These are phyloP conservation scores for Zosterops japonicus DNA, from an alignment of 2,113 vertebrate species.

Conservation along the genomic window DNA sequence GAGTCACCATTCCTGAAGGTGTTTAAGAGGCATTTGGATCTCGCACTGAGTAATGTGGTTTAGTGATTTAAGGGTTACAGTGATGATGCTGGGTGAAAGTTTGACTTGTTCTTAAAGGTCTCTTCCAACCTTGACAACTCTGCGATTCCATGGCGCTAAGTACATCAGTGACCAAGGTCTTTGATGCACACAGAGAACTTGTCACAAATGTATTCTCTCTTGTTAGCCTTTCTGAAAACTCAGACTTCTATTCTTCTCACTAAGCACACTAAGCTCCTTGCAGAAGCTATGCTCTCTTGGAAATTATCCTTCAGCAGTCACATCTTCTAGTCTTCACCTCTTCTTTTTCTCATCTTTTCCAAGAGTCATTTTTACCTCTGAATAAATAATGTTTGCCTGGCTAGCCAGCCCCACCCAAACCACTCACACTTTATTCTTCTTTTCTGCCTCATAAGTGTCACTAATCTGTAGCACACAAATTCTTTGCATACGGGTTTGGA, in stretches of 20 bases:
- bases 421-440: not conserved
- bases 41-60: not conserved
- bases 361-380: not conserved
- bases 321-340: not conserved
- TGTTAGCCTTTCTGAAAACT: not conserved
- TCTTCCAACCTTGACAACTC: not conserved
- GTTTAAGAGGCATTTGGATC: not conserved
- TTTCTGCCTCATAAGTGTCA: not conserved
- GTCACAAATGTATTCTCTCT: not conserved
- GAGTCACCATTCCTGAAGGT: not conserved
- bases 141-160: not conserved
- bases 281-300: not conserved
- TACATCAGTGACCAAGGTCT: not conserved
- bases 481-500: not conserved
- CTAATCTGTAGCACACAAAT: not conserved
- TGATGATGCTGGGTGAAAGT: not conserved
- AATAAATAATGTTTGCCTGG: not conserved
- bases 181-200: not conserved
- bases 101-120: not conserved
- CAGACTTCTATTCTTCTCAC: not conserved
- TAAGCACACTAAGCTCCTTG: not conserved
- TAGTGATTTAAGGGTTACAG: not conserved
- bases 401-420: not conserved
- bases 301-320: not conserved
- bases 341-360: not conserved